Evolutionary conservation across 1,140 invertebrate genomes (phyloP).

Genomic region (Drosophila chauvacae): DNA sequence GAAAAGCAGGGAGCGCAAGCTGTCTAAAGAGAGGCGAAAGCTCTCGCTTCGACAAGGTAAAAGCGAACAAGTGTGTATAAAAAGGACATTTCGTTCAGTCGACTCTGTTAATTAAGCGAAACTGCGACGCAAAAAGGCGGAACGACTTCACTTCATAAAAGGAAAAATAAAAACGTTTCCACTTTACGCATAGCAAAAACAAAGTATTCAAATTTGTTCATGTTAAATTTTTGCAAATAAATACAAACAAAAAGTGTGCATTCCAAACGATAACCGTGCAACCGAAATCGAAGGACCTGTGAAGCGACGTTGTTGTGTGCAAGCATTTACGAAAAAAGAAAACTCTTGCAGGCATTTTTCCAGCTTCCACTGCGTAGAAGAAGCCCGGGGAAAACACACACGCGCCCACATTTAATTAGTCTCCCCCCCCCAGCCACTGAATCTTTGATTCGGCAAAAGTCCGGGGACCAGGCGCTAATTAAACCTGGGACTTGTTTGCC

Average conservation of each 20-base stretch:
- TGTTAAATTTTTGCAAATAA: slow-evolving; percentile 10
- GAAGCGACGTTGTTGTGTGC: slow-evolving; percentile 25
- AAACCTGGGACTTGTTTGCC: slow-evolving; percentile 31
- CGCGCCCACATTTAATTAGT: slow-evolving; percentile 29
- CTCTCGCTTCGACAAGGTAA: slow-evolving; percentile 54
- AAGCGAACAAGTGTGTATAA: slow-evolving; percentile 84
- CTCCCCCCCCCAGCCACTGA: slow-evolving; percentile 3
- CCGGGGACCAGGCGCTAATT: slow-evolving; percentile 38
- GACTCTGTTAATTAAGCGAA: slow-evolving; percentile 72
- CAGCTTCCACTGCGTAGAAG: slow-evolving; percentile 65
- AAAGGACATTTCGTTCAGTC: slow-evolving; percentile 82
- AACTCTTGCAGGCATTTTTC: slow-evolving; percentile 26
- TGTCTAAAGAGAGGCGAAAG: slow-evolving; percentile 33
- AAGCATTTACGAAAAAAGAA: slow-evolving; percentile 43
- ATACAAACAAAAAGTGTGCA: neutral
- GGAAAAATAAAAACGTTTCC: slow-evolving; percentile 20
- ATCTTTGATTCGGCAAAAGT: slow-evolving; percentile 42
- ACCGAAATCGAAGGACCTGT: slow-evolving; percentile 33
- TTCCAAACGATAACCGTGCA: slow-evolving; percentile 1
- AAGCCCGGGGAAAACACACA: slow-evolving; percentile 33
- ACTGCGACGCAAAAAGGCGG: slow-evolving; percentile 66
- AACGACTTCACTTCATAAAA: slow-evolving; percentile 34
- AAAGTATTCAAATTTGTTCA: slow-evolving; percentile 21
- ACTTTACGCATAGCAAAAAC: slow-evolving; percentile 12
- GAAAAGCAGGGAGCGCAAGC: slow-evolving; percentile 15